Conservation (phyloP, 2,888 invertebrate species). For the Gerris lacustris region DNA sequence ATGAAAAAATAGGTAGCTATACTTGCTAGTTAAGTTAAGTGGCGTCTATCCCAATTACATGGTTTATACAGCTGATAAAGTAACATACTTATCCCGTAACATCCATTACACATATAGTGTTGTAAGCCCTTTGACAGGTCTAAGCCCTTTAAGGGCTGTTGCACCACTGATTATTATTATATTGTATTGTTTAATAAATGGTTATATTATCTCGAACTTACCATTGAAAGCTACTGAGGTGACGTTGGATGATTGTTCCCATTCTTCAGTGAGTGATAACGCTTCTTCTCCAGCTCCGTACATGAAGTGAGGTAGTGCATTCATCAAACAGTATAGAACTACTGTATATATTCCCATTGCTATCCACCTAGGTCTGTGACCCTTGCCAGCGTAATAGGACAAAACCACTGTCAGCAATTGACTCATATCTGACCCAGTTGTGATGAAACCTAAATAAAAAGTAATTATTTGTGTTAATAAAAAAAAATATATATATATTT, state of each 20-base stretch:
- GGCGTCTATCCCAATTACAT: no score
- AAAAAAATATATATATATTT: no score
- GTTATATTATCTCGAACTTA: background rate
- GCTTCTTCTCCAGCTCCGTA: conserved; percentile 58
- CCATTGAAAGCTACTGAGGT: background rate
- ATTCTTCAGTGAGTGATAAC: conserved; percentile 47
- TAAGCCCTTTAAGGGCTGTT: no score
- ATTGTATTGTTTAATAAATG: no score
- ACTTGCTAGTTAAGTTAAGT: no score
- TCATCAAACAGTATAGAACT: conserved; percentile 52
- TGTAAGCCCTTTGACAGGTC: no score
- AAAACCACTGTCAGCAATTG: conserved; percentile 53
- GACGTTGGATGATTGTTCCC: conserved; percentile 26
- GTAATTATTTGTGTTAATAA: no score
- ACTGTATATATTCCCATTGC: conserved; percentile 49
- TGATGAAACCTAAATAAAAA: conserved; percentile 46
- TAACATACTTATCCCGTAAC: no score
- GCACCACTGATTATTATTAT: no score
- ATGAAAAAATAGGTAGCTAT: no score
- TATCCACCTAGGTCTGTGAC: conserved; percentile 58
- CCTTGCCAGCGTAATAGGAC: conserved; percentile 56
- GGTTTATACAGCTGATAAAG: no score
- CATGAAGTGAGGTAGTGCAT: conserved; percentile 53
- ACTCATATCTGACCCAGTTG: conserved; percentile 61
- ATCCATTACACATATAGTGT: no score